Evolutionary conservation across 2,113 vertebrate species (phyloP).

Genomic region (Suncus etruscus): DNA sequence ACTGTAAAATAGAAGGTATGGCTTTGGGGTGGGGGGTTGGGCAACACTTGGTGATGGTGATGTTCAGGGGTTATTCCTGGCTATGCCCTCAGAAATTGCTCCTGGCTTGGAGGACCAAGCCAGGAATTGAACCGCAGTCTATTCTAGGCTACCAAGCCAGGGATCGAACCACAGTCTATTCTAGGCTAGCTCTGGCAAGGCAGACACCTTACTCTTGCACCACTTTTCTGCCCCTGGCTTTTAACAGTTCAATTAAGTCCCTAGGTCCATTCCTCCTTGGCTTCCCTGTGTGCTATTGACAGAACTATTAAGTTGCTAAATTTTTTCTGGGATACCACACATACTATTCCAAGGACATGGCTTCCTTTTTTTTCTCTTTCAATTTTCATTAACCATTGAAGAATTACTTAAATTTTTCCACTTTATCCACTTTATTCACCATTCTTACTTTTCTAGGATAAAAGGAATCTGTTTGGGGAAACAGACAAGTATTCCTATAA

Average conservation of each 20-base stretch:
- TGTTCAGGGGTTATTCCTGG: no score
- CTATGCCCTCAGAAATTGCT: no score
- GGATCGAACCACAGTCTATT: no score
- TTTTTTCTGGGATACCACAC: neutral
- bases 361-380: neutral
- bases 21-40: no score
- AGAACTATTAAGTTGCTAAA: neutral
- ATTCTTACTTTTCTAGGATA: neutral
- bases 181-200: no score
- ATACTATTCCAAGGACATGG: accelerated
- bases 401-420: neutral
- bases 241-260: neutral
- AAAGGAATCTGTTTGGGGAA: neutral
- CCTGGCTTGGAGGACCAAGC: no score
- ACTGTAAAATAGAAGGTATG: slow-evolving; percentile 5
- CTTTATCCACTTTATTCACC: neutral
- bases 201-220: no score
- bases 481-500: neutral
- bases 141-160: no score
- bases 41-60: no score
- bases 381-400: neutral
- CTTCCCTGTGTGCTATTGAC: neutral
- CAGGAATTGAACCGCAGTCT: no score
- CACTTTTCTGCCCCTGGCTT: neutral
- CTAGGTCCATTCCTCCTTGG: slow-evolving; percentile 6